Percentiles rank a stretch among this genome's conserved stretches.
These are phyloP conservation scores for Cydia fagiglandana DNA, from an alignment of 1,140 invertebrate species.

Conservation along the genomic window DNA sequence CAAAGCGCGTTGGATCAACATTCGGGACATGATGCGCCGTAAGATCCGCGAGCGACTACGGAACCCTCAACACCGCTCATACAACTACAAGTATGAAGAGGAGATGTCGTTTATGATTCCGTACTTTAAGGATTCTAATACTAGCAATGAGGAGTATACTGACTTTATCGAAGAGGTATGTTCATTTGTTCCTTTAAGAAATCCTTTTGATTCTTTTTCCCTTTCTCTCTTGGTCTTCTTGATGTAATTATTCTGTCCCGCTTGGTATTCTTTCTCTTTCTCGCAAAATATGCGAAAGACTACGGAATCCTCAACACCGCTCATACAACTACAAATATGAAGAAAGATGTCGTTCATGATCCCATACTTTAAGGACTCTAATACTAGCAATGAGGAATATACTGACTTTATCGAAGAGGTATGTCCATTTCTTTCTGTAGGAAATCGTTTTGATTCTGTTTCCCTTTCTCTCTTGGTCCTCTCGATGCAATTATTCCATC, in stretches of 20 bases:
- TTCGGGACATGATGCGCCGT: slow-evolving; percentile 66
- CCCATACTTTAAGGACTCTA: slow-evolving; percentile 61
- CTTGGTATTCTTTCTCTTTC: too few relatives aligned
- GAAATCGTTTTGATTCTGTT: too few relatives aligned
- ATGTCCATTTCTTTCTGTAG: too few relatives aligned
- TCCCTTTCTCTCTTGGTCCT: too few relatives aligned
- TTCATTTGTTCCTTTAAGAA: too few relatives aligned
- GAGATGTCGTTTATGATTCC: slow-evolving; percentile 63
- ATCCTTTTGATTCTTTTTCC: neutral
- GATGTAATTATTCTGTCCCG: too few relatives aligned
- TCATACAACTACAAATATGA: slow-evolving; percentile 68
- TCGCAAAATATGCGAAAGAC: slow-evolving; percentile 52
- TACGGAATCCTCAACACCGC: slow-evolving; percentile 49
- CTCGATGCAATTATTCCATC: too few relatives aligned
- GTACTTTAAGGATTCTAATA: slow-evolving; percentile 54
- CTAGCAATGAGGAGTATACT: slow-evolving; percentile 47
- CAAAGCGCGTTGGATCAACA: slow-evolving; percentile 68
- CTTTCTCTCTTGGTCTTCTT: too few relatives aligned
- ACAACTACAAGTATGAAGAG: slow-evolving; percentile 68
- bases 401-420: slow-evolving; percentile 44
- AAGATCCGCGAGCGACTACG: slow-evolving; percentile 54
- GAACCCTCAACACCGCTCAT: slow-evolving; percentile 49
- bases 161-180: slow-evolving; percentile 51
- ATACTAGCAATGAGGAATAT: slow-evolving; percentile 46
- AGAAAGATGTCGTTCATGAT: slow-evolving; percentile 60